Conservation (phyloP, 2,797 vertebrate genomes). For the Tenualosa ilisha region DNA sequence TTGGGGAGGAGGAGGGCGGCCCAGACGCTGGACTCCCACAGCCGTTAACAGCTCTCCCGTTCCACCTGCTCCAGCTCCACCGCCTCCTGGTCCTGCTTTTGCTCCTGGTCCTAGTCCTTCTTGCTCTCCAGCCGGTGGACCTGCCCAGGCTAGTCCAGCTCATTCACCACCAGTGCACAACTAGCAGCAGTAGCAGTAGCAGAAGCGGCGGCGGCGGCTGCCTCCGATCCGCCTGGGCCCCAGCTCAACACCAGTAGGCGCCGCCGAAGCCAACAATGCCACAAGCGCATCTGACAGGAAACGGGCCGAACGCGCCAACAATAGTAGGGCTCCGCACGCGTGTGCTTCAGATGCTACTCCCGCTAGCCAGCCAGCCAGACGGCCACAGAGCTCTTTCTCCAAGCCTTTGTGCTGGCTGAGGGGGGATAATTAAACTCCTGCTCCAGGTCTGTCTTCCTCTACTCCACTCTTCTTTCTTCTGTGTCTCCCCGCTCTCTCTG, state of each 20-base stretch:
- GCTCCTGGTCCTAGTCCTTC: background rate
- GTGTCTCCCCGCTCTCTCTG: constrained; percentile 45
- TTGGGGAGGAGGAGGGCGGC: constrained; percentile 63
- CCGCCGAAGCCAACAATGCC: background rate
- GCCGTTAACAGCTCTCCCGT: constrained; percentile 53
- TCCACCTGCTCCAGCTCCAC: constrained; percentile 13
- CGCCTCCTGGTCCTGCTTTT: background rate
- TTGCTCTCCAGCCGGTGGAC: background rate
- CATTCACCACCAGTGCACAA: background rate
- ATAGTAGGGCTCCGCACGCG: background rate
- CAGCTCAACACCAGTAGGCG: constrained; percentile 1
- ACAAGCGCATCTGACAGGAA: constrained; percentile 17
- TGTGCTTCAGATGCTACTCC: background rate
- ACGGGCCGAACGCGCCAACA: constrained; percentile 45
- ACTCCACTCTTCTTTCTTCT: constrained; percentile 43
- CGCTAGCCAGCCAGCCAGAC: constrained; percentile 50
- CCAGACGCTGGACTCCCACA: constrained; percentile 69
- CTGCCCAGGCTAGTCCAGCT: background rate
- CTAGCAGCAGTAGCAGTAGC: background rate
- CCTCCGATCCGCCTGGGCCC: background rate
- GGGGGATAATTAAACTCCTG: background rate
- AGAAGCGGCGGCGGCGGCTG: background rate
- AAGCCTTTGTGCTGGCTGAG: background rate
- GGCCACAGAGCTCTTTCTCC: constrained; percentile 32
- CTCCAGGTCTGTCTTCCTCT: constrained; percentile 50